Conservation (phyloP, 2,797 vertebrate species). For the Myotis findleyi region DNA sequence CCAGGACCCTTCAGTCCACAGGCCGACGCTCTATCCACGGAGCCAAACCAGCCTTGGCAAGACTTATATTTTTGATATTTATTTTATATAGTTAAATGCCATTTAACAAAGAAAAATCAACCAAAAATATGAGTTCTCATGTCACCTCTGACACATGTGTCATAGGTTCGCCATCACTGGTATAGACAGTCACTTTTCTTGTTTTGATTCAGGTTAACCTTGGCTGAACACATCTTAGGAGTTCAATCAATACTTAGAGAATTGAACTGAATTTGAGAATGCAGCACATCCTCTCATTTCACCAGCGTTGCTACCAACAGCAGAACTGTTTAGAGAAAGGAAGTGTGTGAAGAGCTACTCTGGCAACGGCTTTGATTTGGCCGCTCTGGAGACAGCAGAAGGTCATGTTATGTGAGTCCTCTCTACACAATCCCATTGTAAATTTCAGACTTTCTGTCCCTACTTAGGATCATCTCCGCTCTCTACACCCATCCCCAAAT, state of each 20-base stretch:
- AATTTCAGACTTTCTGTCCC: conserved; percentile 36
- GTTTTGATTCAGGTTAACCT: conserved; percentile 25
- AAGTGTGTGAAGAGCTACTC: background rate
- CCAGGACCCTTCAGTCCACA: too few relatives aligned
- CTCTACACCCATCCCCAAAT: background rate
- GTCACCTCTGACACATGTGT: too few relatives aligned
- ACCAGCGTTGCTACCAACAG: background rate
- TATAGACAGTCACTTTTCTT: background rate
- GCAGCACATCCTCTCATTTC: conserved; percentile 21
- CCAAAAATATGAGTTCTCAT: too few relatives aligned
- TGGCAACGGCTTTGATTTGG: background rate
- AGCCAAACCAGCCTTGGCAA: too few relatives aligned
- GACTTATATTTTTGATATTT: too few relatives aligned
- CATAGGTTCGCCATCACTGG: too few relatives aligned
- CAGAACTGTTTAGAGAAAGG: conserved; percentile 21
- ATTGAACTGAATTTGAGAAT: conserved; percentile 58
- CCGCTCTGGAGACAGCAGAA: background rate
- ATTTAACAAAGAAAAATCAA: too few relatives aligned
- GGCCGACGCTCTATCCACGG: too few relatives aligned
- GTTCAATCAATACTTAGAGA: conserved; percentile 60
- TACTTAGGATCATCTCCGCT: background rate
- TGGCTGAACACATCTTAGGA: conserved; percentile 13
- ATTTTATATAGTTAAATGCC: too few relatives aligned
- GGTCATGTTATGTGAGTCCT: background rate
- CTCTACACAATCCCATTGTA: background rate